These are phyloP conservation scores for Perca flavescens DNA, from an alignment of 2,113 vertebrate species.

Conservation along the genomic window DNA sequence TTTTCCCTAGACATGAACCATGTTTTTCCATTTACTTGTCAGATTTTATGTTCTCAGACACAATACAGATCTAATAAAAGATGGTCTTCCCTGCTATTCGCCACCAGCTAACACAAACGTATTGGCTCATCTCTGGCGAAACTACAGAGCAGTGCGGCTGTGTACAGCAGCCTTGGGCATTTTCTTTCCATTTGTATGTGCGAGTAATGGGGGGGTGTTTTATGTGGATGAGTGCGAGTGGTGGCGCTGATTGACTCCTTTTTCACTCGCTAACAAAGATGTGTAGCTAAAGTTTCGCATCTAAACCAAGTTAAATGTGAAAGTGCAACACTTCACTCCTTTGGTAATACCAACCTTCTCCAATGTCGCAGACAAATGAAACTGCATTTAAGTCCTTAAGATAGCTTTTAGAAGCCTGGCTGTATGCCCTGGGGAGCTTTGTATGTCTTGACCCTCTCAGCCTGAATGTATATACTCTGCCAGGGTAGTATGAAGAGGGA, in stretches of 20 bases:
- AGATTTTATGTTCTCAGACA: slow-evolving; percentile 77
- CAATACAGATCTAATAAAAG: slow-evolving; percentile 75
- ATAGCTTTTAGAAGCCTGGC: slow-evolving; percentile 46
- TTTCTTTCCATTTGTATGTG: slow-evolving; percentile 36
- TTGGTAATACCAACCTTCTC: slow-evolving; percentile 27
- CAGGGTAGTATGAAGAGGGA: slow-evolving; percentile 23
- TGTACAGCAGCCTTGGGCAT: slow-evolving; percentile 34
- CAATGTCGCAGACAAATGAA: slow-evolving; percentile 55
- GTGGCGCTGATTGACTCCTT: slow-evolving; percentile 29
- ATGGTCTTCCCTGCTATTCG: slow-evolving; percentile 41
- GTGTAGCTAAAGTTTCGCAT: slow-evolving; percentile 55
- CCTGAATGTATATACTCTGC: slow-evolving; percentile 31
- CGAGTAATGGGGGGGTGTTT: slow-evolving; percentile 14
- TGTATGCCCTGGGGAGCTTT: slow-evolving; percentile 22
- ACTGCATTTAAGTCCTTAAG: slow-evolving; percentile 62
- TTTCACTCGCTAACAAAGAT: slow-evolving; percentile 66
- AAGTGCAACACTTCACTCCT: slow-evolving; percentile 40
- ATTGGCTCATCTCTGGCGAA: slow-evolving; percentile 27
- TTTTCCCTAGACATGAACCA: slow-evolving; percentile 70
- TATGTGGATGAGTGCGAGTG: slow-evolving; percentile 23
- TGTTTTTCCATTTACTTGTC: slow-evolving; percentile 80
- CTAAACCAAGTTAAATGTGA: slow-evolving; percentile 64
- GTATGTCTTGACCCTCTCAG: slow-evolving; percentile 30
- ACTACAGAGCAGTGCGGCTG: not conserved
- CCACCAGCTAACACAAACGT: slow-evolving; percentile 59